Evolutionary conservation across 2,797 vertebrate genomes (phyloP), one percentile per base, ranked within the genome.

Genomic region (Enteromius anoplus): DNA sequence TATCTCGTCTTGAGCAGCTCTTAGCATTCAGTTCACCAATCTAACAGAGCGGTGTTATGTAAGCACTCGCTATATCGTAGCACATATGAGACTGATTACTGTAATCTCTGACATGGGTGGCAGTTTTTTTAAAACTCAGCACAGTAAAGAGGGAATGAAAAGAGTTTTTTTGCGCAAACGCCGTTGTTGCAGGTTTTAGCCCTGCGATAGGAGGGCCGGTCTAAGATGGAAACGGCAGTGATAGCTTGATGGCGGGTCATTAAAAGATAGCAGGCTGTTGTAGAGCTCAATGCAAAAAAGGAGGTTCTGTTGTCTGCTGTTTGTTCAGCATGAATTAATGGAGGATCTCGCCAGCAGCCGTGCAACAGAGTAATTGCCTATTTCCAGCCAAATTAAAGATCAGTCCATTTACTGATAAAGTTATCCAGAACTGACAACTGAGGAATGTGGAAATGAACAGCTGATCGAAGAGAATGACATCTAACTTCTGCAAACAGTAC

Each of bases 361-460:
- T n/a, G 34, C 26, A 64, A 65, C 45, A 75, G 66, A 84, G 85
- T 85, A 88, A 78, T 81, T 76, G 81, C 75, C 84, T 69, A 88
- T 85, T 85, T 84, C 75, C 37, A 77, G 79, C 72, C 85, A 86
- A 88, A 87, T 86, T 86, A 86, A 86, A 82, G 84, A 85, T 86
- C 79, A 53, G 77, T 82, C 68, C 49, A 58, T 86, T 87, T 75
- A 60, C 69, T 81, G 71, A 85, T 87, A 60, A 72, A 32, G 49
- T 84, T 65, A 53, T 84, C 78, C 78, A 91, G 91, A 91, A 91
- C 91, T n/a, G 78, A 94, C 94, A 92, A 92, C 93, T 92, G 92
- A 92, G 91, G 92, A 94, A 93, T 85, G 19, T 92, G 93, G 88
- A 93, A 95, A 95, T 95, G 93, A 95, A 91, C 92, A 93, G 93